Base-by-base conservation (phyloP, 2,888 invertebrate genomes). In the Allolobophora icterica region DNA sequence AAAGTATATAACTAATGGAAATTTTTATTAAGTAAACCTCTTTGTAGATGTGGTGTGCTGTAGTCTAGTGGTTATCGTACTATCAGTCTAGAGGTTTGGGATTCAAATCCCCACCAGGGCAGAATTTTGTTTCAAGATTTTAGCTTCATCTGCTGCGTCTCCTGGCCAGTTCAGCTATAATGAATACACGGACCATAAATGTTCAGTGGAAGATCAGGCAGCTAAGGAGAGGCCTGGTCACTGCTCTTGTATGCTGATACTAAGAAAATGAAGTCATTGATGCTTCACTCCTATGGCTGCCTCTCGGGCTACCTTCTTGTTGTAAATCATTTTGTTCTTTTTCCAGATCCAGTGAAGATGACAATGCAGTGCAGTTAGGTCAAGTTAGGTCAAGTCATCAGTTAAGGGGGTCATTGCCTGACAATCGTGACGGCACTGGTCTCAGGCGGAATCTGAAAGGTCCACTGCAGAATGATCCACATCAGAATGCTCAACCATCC, bases 311-410 rank as follows among this genome's bases (percentile, higher is more conserved):
- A 52, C 19, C 52, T 52, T 52, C 52, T 52, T 52, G 1, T 34
- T 35, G 15, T 38, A 87, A 8, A 87, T 87, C 24, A 24, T 38
- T 87, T 84, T n/a, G n/a, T n/a, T 35, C 6, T 38, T 87, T 19
- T 87, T 87, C 35, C 87, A 87, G 87, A 87, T 35, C 34, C 38
- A 87, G 38, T 38, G 87, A 87, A 24, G 87, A 87, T 35, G 87
- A 87, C 24, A 87, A 34, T 21, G 6, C 38, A 33, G 35, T 35
- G 87, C 34, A 38, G 35, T 21, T 24, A 35, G 87, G 24, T 87
- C 87, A 87, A 33, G 5, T 38, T 38, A 87, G 33, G 87, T 34
- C 87, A 87, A 11, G 87, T 35, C 38, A 71, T 71, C 71, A n/a
- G 11, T n/a, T 71, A n/a, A 30, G 2, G 71, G 71, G 30, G 19